Base-by-base conservation (phyloP, 2,888 invertebrate genomes). In the Limnephilus auricula region DNA sequence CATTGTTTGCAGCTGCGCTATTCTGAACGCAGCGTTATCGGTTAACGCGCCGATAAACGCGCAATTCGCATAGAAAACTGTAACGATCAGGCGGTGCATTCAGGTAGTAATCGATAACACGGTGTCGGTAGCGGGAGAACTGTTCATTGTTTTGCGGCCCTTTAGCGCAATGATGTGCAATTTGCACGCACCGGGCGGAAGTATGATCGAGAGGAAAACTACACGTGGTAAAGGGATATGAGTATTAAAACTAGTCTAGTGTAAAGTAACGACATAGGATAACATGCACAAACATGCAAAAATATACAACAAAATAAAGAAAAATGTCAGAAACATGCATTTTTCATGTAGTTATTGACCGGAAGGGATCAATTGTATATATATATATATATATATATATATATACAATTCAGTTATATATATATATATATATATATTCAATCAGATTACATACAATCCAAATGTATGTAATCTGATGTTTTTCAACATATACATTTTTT, bases 1-100 rank as follows among this genome's bases (percentile, higher is more conserved):
- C 45, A 85, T 85, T 85, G 85, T 85, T 85, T 85, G 30, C 85
- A 30, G 37, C 37, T 34, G 34, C n/a, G 32, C n/a, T 40, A 84
- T 34, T 34, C 84, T 34, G 34, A 85, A 40, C n/a, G 82, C 82
- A 9, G 34, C 25, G 34, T 82, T 37, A 82, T 82, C 34, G 82
- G 65, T 65, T 65, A 65, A 65, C 65, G 65, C 65, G 65, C 65
- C 65, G 65, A 65, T 80, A 80, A 32, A 32, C 80, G 31, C 80
- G 80, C 80, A 12, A 32, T 80, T 80, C 32, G 80, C 80, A 80
- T 31, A 80, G 32, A 80, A 80, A 80, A 80, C 32, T 32, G 80
- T 80, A 80, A 80, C 30, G 31, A 80, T 80, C 80, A 80, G 80
- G 80, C 65, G 65, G 65, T 65, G 65, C 65, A 65, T 65, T 65